Evolutionary conservation across 2,113 vertebrate species (phyloP).

Genomic region (Callipepla californica): DNA sequence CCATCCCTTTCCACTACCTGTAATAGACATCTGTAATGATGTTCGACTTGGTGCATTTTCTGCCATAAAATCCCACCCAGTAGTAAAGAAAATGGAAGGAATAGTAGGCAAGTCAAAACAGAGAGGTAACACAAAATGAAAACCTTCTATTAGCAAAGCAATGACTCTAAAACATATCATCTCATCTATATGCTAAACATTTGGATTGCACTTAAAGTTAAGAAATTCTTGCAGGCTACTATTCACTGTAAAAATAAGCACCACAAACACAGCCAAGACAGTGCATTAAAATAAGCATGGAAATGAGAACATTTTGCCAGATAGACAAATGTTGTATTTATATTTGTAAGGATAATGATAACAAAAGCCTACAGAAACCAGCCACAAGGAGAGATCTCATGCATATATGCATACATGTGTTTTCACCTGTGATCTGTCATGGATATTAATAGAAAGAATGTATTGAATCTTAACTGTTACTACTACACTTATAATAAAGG

Average conservation of each 20-base stretch:
- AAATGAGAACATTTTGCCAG: conserved; percentile 43
- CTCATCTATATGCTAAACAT: conserved; percentile 70
- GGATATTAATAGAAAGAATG: not conserved
- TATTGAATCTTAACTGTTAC: not conserved
- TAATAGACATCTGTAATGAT: not conserved
- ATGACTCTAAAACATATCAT: conserved; percentile 45
- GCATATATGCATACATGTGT: not conserved
- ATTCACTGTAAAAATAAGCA: conserved; percentile 43
- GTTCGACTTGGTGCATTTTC: not conserved
- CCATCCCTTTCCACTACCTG: not conserved
- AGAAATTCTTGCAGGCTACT: conserved; percentile 43
- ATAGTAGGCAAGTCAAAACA: not conserved
- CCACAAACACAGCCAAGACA: conserved; percentile 11
- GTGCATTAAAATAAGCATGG: conserved; percentile 55
- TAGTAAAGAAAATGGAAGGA: conserved; percentile 16
- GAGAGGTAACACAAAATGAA: not conserved
- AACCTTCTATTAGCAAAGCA: not conserved
- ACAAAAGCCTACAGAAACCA: not conserved
- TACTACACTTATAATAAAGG: not conserved
- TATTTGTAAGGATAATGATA: conserved; percentile 31
- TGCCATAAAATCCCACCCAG: not conserved
- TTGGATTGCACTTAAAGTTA: conserved; percentile 50
- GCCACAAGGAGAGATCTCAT: not conserved
- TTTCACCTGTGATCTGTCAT: not conserved
- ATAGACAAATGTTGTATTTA: conserved; percentile 40